Base-by-base conservation (phyloP, 1,140 invertebrate genomes). In the silkworm (Bombyx mori) region DNA sequence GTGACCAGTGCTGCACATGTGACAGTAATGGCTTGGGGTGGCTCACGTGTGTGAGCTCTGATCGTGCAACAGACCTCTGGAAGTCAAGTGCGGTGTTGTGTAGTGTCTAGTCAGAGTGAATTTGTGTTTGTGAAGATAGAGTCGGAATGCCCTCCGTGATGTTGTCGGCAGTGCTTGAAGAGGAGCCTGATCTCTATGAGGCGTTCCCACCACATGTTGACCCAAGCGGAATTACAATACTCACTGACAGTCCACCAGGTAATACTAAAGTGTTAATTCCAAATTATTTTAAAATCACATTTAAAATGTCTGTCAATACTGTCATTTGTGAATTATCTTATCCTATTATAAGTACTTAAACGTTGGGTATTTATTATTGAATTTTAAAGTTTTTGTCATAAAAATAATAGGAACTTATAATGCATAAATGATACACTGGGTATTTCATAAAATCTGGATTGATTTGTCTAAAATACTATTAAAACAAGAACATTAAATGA, bases 121-220 rank as follows among this genome's bases (percentile, higher is more conserved):
- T 71, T 71, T 72, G 70, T 63, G 78, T 72, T 67, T 71, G 76
- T 75, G 79, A 71, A 73, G 56, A 65, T 71, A 58, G 61, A 70
- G 71, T 72, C 80, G 82, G 77, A 63, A 88, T 88, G 88, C 86
- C 88, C 71, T 82, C 87, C 67, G 77, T 77, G 60, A 89, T 88
- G 82, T 86, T 90, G 88, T 88, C 89, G 48, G 88, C 88, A 71
- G 91, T 90, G 73, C 88, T 92, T 66, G 92, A 92, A 88, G 92
- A 93, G 86, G 91, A 93, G 83, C 90, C 90, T 58, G 92, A 93
- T 79, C 87, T 92, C 60, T 92, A 93, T 66, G 92, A 94, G 77
- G 91, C 90, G 52, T 94, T 93, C 78, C 90, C 92, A 59, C 91
- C 92, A 44, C 92, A 93, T 82, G 92, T 94, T 62, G 93, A 94